These are phyloP conservation scores for Drosophila ananassae DNA, from an alignment of 1,140 invertebrate genomes.

Conservation along the genomic window DNA sequence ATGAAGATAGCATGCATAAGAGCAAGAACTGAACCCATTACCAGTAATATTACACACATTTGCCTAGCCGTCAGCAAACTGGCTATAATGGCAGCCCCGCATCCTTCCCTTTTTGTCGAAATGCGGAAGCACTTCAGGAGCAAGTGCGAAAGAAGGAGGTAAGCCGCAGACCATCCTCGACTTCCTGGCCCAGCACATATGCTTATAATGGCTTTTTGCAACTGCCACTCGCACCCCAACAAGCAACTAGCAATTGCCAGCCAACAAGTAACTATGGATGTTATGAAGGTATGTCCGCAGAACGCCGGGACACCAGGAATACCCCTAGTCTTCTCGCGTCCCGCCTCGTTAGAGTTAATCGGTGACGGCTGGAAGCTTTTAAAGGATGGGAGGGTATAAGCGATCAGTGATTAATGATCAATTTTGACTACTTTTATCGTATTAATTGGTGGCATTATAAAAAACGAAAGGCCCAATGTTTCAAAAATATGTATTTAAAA, in stretches of 20 bases:
- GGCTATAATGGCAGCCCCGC: constrained; percentile 15
- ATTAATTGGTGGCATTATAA: too few species aligned
- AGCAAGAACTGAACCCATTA: constrained; percentile 20
- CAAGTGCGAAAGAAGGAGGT: constrained; percentile 4
- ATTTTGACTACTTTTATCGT: background rate
- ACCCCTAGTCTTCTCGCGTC: constrained; percentile 11
- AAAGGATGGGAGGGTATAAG: background rate
- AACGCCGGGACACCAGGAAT: constrained; percentile 3
- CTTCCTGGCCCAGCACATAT: constrained; percentile 59
- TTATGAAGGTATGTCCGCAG: background rate
- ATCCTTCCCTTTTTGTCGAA: constrained; percentile 5
- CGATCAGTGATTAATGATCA: background rate
- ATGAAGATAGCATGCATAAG: constrained; percentile 10
- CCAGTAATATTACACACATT: constrained; percentile 51
- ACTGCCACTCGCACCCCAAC: constrained; percentile 48
- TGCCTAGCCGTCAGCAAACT: constrained; percentile 44
- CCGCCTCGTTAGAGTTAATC: constrained; percentile 16
- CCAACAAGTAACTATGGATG: constrained; percentile 6
- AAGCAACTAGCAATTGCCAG: constrained; percentile 11
- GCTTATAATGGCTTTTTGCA: constrained; percentile 75
- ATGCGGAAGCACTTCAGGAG: constrained; percentile 56
- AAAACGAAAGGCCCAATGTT: background rate
- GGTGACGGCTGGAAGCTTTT: background rate
- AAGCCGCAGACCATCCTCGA: background rate
- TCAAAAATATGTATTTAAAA: background rate